Evolutionary conservation across 1,140 invertebrate genomes (phyloP).

Genomic region (Drosophila rufa): DNA sequence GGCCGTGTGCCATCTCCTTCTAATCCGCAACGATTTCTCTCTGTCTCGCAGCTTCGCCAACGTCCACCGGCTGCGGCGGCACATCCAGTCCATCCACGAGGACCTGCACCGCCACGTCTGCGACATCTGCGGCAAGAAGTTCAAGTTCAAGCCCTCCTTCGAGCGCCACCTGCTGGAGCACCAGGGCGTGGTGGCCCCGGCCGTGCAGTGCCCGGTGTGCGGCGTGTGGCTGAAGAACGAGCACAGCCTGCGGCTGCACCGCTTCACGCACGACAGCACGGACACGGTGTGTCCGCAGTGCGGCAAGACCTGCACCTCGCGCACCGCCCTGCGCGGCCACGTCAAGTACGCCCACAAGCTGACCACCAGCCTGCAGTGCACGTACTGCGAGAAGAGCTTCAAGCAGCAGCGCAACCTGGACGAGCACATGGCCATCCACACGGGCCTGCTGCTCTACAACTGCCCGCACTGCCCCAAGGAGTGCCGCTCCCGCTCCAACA

Average conservation of each 20-base stretch:
- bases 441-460: slow-evolving; percentile 79
- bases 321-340: slow-evolving; percentile 70
- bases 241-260: slow-evolving; percentile 71
- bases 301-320: slow-evolving; percentile 63
- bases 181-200: slow-evolving; percentile 69
- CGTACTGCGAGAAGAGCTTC: slow-evolving; percentile 78
- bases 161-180: slow-evolving; percentile 73
- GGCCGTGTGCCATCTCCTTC: neutral
- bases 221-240: slow-evolving; percentile 78
- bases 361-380: slow-evolving; percentile 72
- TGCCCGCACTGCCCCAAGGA: slow-evolving; percentile 83
- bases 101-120: slow-evolving; percentile 74
- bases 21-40: neutral
- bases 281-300: slow-evolving; percentile 70
- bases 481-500: slow-evolving; percentile 80
- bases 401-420: slow-evolving; percentile 76
- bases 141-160: slow-evolving; percentile 79
- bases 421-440: slow-evolving; percentile 85
- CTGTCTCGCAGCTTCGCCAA: slow-evolving; percentile 62
- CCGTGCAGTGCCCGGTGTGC: slow-evolving; percentile 70
- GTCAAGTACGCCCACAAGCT: slow-evolving; percentile 75
- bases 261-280: slow-evolving; percentile 68
- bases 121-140: slow-evolving; percentile 80
- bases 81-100: slow-evolving; percentile 78
- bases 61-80: slow-evolving; percentile 63